Evolutionary conservation across 2,888 invertebrate species (phyloP).

Genomic region (Drosophila atripex): DNA sequence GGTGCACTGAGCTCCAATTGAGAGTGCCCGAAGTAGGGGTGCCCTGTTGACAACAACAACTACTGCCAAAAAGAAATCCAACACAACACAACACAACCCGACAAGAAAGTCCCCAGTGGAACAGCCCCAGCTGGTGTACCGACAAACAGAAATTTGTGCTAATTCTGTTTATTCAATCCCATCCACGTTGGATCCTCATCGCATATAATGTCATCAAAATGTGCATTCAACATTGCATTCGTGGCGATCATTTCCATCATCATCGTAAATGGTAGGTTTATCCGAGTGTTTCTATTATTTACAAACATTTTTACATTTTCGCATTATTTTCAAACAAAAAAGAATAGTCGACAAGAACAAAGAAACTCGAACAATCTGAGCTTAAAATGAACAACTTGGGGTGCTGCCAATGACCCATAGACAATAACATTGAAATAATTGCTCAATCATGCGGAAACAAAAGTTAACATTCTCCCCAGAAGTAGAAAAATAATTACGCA

Average conservation of each 20-base stretch:
- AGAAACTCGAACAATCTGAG: constrained; percentile 47
- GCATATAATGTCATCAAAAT: constrained; percentile 83
- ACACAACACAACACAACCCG: constrained; percentile 2
- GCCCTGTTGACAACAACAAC: constrained; percentile 1
- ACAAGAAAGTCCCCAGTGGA: constrained; percentile 3
- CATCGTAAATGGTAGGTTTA: constrained; percentile 83
- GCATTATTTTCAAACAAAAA: no score
- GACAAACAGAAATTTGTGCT: constrained; percentile 29
- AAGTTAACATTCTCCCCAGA: constrained; percentile 66
- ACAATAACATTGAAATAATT: constrained; percentile 69
- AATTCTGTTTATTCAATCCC: constrained; percentile 26
- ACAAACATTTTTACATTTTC: no score
- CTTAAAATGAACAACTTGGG: constrained; percentile 10
- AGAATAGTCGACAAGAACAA: no score
- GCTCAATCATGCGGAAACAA: constrained; percentile 70
- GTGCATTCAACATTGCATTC: constrained; percentile 84
- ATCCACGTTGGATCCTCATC: constrained; percentile 63
- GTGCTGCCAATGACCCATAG: constrained; percentile 23
- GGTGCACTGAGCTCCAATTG: constrained; percentile 37
- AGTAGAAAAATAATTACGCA: constrained; percentile 42
- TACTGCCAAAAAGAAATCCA: constrained; percentile 23
- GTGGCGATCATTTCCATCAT: constrained; percentile 84
- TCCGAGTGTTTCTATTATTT: no score
- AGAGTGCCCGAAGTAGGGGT: constrained; percentile 12
- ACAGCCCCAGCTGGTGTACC: not conserved